phyloP scores from a whole-genome alignment of 2,888 invertebrate genomes.

The Deroplatys truncata region DNA sequence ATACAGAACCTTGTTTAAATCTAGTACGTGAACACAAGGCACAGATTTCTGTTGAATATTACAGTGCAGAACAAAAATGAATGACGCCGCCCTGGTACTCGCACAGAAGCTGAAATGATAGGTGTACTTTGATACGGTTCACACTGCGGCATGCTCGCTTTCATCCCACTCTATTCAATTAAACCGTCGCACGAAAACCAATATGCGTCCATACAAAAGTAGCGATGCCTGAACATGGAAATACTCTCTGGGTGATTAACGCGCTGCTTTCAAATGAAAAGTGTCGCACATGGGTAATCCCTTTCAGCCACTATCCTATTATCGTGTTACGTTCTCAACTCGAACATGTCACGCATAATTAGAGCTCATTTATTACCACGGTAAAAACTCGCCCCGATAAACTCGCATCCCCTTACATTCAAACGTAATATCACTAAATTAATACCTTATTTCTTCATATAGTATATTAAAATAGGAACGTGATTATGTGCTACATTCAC shows the following conservation, averaged over 20 bases:
- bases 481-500: too few relatives aligned
- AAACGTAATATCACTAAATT: too few relatives aligned
- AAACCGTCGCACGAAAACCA: neutral
- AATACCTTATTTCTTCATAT: too few relatives aligned
- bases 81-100: too few relatives aligned
- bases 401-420: too few relatives aligned
- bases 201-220: neutral
- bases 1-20: too few relatives aligned
- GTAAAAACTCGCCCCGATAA: too few relatives aligned
- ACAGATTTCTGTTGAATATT: too few relatives aligned
- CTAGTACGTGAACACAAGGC: too few relatives aligned
- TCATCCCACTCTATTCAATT: neutral
- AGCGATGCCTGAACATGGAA: neutral
- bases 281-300: neutral
- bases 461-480: too few relatives aligned
- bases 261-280: neutral
- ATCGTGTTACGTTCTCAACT: neutral
- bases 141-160: neutral
- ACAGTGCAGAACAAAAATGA: too few relatives aligned
- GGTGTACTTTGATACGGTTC: neutral
- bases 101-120: too few relatives aligned
- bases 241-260: neutral
- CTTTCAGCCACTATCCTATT: neutral
- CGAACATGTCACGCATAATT: neutral
- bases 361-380: neutral